Percentiles rank a stretch among this genome's conserved stretches.
phyloP scores from a whole-genome alignment of 64 coral and sea anemone species.

The Dendrophyllia cribrosa region DNA sequence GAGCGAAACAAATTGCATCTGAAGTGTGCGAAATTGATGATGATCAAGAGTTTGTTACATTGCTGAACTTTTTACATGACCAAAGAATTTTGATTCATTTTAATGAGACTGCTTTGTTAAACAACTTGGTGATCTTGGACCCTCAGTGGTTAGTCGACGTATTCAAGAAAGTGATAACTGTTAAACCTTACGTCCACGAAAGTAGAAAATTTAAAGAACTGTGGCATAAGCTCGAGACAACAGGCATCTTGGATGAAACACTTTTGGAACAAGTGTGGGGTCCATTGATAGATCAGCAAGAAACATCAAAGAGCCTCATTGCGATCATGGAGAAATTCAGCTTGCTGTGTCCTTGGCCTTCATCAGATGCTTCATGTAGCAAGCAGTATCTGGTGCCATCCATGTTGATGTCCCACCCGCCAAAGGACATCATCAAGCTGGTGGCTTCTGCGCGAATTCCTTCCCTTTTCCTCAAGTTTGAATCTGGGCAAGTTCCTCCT shows the following conservation, averaged over 20 bases:
- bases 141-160: constrained; percentile 38
- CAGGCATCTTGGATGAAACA: constrained; percentile 13
- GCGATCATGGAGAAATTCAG: constrained; percentile 47
- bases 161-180: constrained; percentile 40
- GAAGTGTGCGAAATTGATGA: constrained; percentile 21
- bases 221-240: constrained; percentile 22
- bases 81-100: constrained; percentile 43
- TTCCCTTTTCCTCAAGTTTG: constrained; percentile 38
- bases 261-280: constrained; percentile 11
- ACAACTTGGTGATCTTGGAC: constrained; percentile 26
- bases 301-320: constrained; percentile 12
- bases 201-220: not conserved
- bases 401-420: constrained; percentile 31
- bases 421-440: not conserved
- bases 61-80: constrained; percentile 37
- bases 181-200: not conserved
- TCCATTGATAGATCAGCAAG: not conserved
- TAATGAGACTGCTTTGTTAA: constrained; percentile 18
- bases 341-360: constrained; percentile 33
- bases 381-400: constrained; percentile 28
- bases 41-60: constrained; percentile 1
- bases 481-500: constrained; percentile 23
- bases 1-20: not conserved
- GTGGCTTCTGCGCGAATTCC: constrained; percentile 5
- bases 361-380: not conserved